A percentile compares a stretch with the other conserved stretches of the same genome.
Evolutionary conservation across 2,888 invertebrate genomes (phyloP).

Genomic region (Cremastobaeus sp.): DNA sequence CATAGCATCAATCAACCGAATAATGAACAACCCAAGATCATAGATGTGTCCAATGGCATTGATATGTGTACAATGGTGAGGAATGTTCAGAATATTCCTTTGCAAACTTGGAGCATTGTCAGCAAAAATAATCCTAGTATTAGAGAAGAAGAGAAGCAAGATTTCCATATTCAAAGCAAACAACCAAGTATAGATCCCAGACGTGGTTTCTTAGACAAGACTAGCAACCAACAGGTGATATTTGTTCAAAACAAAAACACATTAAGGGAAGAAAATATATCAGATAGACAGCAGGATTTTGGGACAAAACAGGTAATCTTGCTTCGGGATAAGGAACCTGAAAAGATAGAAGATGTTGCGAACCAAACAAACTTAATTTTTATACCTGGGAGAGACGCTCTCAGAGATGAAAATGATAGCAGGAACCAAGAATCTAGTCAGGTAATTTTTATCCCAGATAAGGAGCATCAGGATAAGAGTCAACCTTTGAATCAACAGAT

Average conservation of each 20-base stretch:
- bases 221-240: constrained; percentile 26
- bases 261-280: neutral
- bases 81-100: constrained; percentile 59
- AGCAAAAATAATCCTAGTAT: constrained; percentile 24
- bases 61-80: constrained; percentile 41
- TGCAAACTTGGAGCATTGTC: constrained; percentile 67
- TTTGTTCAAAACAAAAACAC: constrained; percentile 25
- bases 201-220: neutral
- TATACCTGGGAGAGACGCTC: constrained; percentile 9
- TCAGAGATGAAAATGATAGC: constrained; percentile 6
- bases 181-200: neutral
- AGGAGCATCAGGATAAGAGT: constrained; percentile 12
- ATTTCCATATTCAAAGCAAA: constrained; percentile 3
- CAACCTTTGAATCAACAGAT: constrained; percentile 5
- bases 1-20: constrained; percentile 80
- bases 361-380: constrained; percentile 33
- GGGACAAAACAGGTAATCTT: constrained; percentile 21
- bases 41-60: constrained; percentile 45
- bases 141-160: constrained; percentile 21
- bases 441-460: constrained; percentile 11
- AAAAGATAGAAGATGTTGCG: constrained; percentile 27
- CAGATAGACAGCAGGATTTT: constrained; percentile 21
- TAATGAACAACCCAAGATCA: constrained; percentile 57
- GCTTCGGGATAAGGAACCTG: constrained; percentile 23
- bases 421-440: constrained; percentile 8